These are phyloP conservation scores for Oxyscelio sp. DNA, from an alignment of 2,888 invertebrate genomes.

Conservation along the genomic window DNA sequence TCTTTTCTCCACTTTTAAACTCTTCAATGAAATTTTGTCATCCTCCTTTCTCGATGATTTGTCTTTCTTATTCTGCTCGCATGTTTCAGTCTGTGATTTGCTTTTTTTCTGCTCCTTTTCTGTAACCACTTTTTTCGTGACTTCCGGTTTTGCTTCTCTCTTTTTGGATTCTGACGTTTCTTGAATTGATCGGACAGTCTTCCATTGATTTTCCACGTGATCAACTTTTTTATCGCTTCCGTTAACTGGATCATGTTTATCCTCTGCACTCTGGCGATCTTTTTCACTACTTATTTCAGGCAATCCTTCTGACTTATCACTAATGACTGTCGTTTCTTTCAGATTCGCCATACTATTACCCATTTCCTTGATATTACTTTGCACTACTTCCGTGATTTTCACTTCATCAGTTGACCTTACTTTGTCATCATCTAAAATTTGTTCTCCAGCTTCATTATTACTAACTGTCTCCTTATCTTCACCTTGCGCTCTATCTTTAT, in stretches of 20 bases:
- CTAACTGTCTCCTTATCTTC: no score
- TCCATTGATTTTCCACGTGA: constrained; percentile 52
- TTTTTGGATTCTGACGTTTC: constrained; percentile 42
- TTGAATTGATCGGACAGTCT: constrained; percentile 44
- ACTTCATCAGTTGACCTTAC: constrained; percentile 37
- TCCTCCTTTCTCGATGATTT: constrained; percentile 47
- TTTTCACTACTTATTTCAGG: constrained; percentile 30
- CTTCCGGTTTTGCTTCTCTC: constrained; percentile 39
- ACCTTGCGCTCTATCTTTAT: no score
- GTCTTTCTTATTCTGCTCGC: constrained; percentile 65
- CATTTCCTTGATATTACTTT: constrained; percentile 38
- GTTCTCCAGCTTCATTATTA: constrained; percentile 33
- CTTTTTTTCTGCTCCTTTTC: constrained; percentile 48
- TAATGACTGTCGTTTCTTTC: not conserved
- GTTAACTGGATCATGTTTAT: constrained; percentile 53
- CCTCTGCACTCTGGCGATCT: constrained; percentile 67
- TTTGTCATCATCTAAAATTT: constrained; percentile 14
- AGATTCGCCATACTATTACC: constrained; percentile 3
- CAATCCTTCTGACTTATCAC: constrained; percentile 5
- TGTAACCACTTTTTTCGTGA: constrained; percentile 21
- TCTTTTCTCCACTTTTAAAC: constrained; percentile 46
- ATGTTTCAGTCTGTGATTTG: constrained; percentile 75
- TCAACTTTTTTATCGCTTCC: constrained; percentile 54
- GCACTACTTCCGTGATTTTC: constrained; percentile 46
- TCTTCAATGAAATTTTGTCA: constrained; percentile 34